Evolutionary conservation across 2,113 vertebrate genomes (phyloP), one percentile per base, ranked within the genome.

Genomic region (Lepus timidus): DNA sequence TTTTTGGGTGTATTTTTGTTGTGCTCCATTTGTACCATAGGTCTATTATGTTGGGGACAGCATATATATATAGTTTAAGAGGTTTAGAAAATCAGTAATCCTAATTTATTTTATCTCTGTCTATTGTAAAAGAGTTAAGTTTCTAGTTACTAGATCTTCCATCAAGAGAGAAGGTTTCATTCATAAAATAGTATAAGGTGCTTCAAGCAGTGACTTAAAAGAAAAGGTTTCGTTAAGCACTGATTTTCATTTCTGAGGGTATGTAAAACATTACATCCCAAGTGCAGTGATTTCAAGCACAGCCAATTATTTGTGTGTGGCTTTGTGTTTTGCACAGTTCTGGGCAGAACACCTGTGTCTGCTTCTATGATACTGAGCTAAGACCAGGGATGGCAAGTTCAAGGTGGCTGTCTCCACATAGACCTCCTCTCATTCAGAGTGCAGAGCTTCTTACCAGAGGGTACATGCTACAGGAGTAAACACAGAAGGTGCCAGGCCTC

Each of bases 1-100:
- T 75, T 88, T 98, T 95, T 94, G n/a, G 39, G n/a, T 68, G 33
- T 79, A 23, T 88, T 12, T 93, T 96, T 96, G 85, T 31, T 64
- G 67, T 51, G 51, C 29, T 58, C 74, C 33, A 36, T 93, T 73
- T 85, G 27, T 62, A 58, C 31, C 7, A 51, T 33, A 79, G 36
- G 36, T 25, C 4, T 44, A 76, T 51, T 95, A 29, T 74, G 20
- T 80, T 81, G 36, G 29, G 22, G 17, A 4, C 33, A 71, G 51
- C 31, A 13, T 84, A 33, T 71, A 14, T 64, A 31, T 49, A 22
- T 67, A 7, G 31, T 29, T 49, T 75, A 65, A 82, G 27, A 61
- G 29, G 33, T 93, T 95, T 73, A 75, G 49, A 61, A 79, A 58
- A 39, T 65, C 3, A 75, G 5, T 73, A 83, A 27, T 81, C 4